Percentiles rank a stretch among this genome's conserved stretches.
These are phyloP conservation scores for Reinhardtius hippoglossoides DNA, from an alignment of 2,113 vertebrate species.

Conservation along the genomic window DNA sequence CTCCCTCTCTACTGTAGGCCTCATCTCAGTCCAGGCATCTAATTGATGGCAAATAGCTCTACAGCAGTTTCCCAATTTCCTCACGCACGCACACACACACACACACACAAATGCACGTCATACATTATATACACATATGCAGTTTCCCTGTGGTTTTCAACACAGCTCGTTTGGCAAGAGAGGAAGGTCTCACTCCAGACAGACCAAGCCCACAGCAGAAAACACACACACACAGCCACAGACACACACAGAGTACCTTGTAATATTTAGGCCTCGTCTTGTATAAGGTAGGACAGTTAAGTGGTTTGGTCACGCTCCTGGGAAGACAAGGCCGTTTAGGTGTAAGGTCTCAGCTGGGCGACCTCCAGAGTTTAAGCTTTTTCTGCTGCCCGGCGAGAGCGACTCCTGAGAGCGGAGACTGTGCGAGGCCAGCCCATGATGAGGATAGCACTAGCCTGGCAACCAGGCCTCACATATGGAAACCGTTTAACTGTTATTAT, in stretches of 20 bases:
- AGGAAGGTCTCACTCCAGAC: slow-evolving; percentile 80
- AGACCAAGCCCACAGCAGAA: slow-evolving; percentile 73
- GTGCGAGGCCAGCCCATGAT: slow-evolving; percentile 56
- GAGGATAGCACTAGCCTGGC: slow-evolving; percentile 78
- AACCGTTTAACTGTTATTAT: slow-evolving; percentile 84
- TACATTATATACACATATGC: slow-evolving; percentile 77
- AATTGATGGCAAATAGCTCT: slow-evolving; percentile 84
- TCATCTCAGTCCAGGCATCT: slow-evolving; percentile 74
- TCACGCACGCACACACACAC: slow-evolving; percentile 31
- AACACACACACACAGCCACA: slow-evolving; percentile 59
- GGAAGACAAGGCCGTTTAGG: slow-evolving; percentile 58
- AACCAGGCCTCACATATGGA: slow-evolving; percentile 83
- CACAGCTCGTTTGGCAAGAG: slow-evolving; percentile 80
- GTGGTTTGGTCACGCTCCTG: slow-evolving; percentile 55
- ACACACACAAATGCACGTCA: slow-evolving; percentile 65
- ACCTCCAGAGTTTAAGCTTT: slow-evolving; percentile 57
- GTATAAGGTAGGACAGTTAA: slow-evolving; percentile 65
- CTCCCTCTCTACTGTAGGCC: slow-evolving; percentile 60
- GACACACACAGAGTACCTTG: slow-evolving; percentile 40
- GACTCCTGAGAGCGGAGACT: slow-evolving; percentile 40
- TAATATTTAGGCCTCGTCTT: slow-evolving; percentile 63
- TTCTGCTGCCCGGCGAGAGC: slow-evolving; percentile 43
- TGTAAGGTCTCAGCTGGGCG: slow-evolving; percentile 54
- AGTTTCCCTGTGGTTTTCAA: slow-evolving; percentile 83
- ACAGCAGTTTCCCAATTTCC: slow-evolving; percentile 67